These are phyloP conservation scores for Bergia sp. DNA, from an alignment of 92 coral and sea anemone genomes.

Conservation along the genomic window DNA sequence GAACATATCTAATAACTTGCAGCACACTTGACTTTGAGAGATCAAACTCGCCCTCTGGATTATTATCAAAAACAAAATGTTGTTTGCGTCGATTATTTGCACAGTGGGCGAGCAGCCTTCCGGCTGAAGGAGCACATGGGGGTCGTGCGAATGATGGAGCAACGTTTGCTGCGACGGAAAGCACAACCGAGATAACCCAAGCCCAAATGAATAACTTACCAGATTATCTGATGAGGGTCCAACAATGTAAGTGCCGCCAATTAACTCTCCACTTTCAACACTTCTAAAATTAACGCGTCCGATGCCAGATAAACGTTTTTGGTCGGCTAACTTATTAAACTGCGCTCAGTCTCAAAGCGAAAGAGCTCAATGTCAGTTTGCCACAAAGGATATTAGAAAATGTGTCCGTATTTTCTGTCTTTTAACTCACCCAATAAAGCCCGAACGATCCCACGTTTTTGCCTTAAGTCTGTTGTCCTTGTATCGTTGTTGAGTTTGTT, in stretches of 20 bases:
- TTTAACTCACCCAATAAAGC: background rate
- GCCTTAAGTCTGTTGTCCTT: background rate
- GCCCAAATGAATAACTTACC: constrained; percentile 31
- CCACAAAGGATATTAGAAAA: constrained; percentile 1
- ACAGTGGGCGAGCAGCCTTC: constrained; percentile 15
- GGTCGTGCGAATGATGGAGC: constrained; percentile 7
- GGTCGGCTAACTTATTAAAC: constrained; percentile 20
- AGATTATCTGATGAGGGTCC: constrained; percentile 42
- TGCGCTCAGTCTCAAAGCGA: background rate
- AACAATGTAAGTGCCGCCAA: constrained; percentile 31
- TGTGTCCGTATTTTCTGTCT: background rate
- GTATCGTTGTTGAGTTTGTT: background rate
- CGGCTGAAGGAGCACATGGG: background rate
- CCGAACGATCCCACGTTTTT: background rate
- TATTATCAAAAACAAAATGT: constrained; percentile 12
- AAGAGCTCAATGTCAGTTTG: constrained; percentile 4
- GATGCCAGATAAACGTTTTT: constrained; percentile 28
- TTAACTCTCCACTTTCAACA: constrained; percentile 37
- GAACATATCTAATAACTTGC: constrained; percentile 33
- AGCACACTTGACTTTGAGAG: background rate
- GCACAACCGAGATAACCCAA: constrained; percentile 24
- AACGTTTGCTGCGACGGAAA: constrained; percentile 1
- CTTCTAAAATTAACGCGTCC: constrained; percentile 27
- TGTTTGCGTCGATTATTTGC: constrained; percentile 21
- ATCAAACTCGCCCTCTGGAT: constrained; percentile 23